These are phyloP conservation scores for Himantopus leucocephalus DNA, from an alignment of 2,113 vertebrate species.

Conservation along the genomic window DNA sequence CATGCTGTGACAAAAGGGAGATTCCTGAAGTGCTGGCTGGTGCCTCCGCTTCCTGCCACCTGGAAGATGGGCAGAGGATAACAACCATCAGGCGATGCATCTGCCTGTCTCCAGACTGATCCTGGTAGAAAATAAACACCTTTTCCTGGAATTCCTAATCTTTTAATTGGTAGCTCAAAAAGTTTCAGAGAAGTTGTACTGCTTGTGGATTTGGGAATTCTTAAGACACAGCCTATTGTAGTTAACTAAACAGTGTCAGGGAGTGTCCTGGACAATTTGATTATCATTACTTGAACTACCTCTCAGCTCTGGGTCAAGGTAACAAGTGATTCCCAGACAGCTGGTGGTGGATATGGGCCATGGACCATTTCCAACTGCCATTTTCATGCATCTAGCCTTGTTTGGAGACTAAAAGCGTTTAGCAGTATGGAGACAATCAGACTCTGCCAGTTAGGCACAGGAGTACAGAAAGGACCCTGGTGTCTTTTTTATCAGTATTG, in stretches of 20 bases:
- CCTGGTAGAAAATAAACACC: neutral
- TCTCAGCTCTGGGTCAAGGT: accelerated
- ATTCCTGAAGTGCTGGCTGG: neutral
- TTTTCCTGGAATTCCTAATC: neutral
- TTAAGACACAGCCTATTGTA: neutral
- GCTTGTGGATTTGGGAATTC: neutral
- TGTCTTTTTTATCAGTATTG: neutral
- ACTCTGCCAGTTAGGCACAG: neutral
- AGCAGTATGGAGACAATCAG: neutral
- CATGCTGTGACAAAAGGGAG: neutral
- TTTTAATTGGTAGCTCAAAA: neutral
- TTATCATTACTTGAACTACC: neutral
- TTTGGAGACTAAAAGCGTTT: neutral
- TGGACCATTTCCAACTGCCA: neutral
- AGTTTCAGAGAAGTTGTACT: neutral
- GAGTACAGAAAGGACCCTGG: neutral
- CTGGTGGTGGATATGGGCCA: neutral
- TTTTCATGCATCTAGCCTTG: neutral
- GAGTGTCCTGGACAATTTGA: neutral
- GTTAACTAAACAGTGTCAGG: neutral
- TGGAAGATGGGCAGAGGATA: neutral
- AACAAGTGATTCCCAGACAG: neutral
- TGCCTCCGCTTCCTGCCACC: neutral
- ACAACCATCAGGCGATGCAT: neutral
- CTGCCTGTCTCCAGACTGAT: neutral